These are phyloP conservation scores for Nemoura dubitans DNA, from an alignment of 2,888 invertebrate genomes.

Conservation along the genomic window DNA sequence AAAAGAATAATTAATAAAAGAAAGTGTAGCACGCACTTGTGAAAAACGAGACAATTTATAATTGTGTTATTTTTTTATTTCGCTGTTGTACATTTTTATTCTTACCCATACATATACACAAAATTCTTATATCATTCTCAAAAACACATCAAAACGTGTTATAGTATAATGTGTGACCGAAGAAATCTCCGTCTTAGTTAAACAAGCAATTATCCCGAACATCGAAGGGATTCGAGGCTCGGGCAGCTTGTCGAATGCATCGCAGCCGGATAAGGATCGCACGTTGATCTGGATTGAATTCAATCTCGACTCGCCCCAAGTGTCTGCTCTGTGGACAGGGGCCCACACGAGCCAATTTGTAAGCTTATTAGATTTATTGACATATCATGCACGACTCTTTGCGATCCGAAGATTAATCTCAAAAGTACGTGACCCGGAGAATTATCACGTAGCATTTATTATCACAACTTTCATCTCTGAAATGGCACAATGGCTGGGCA, in stretches of 20 bases:
- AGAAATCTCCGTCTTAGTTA: not conserved
- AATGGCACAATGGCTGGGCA: not conserved
- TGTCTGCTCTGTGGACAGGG: not conserved
- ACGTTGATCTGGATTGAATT: not conserved
- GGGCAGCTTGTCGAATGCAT: not conserved
- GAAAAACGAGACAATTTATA: not conserved
- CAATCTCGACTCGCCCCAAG: not conserved
- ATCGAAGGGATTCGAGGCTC: not conserved
- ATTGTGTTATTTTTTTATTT: not conserved
- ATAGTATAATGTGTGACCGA: not conserved
- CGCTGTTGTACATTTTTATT: no score
- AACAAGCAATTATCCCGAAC: not conserved
- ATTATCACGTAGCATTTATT: constrained; percentile 22
- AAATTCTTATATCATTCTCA: not conserved
- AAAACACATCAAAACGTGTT: not conserved
- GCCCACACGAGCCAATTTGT: constrained; percentile 31
- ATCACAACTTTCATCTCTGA: not conserved
- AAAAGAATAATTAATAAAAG: not conserved
- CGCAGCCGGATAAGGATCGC: not conserved
- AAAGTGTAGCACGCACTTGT: not conserved
- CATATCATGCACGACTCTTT: constrained; percentile 25
- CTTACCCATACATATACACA: no score
- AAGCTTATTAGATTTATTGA: constrained; percentile 38
- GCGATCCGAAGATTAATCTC: constrained; percentile 13
- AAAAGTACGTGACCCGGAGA: constrained; percentile 9